A percentile compares a stretch with the other conserved stretches of the same genome.
Evolutionary conservation across 2,888 invertebrate species (phyloP).

Genomic region (Leptothorax acervorum): DNA sequence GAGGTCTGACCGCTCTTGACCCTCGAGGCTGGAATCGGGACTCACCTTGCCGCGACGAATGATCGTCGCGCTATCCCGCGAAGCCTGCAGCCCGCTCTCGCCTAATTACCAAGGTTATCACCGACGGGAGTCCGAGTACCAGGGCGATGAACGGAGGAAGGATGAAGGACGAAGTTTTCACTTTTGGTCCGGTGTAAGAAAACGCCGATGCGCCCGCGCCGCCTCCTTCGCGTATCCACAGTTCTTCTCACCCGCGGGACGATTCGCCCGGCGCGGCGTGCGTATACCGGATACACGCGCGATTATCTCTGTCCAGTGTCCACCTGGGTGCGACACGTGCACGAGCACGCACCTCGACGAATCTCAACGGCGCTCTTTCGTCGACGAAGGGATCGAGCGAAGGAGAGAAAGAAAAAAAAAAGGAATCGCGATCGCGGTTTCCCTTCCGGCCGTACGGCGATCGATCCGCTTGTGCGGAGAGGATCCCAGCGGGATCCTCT

Average conservation of each 20-base stretch:
- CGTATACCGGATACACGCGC: neutral
- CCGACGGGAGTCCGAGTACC: neutral
- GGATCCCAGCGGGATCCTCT: constrained; percentile 21
- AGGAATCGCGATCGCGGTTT: constrained; percentile 40
- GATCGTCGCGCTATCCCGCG: constrained; percentile 47
- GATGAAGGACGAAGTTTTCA: constrained; percentile 69
- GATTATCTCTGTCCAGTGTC: neutral
- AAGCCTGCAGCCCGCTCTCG: neutral
- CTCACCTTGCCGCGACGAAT: constrained; percentile 65
- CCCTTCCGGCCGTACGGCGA: constrained; percentile 6
- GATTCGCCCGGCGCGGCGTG: constrained; percentile 23
- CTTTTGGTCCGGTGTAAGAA: constrained; percentile 58
- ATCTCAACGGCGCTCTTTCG: constrained; percentile 25
- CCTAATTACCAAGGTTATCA: constrained; percentile 33
- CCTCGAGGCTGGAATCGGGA: constrained; percentile 62
- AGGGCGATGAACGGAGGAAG: neutral
- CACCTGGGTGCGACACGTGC: constrained; percentile 28
- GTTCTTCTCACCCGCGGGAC: constrained; percentile 46
- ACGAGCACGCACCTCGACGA: constrained; percentile 11
- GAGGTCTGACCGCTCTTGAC: constrained; percentile 73
- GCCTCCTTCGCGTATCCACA: constrained; percentile 53
- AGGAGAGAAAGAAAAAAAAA: neutral
- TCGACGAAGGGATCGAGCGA: constrained; percentile 40
- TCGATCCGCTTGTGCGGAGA: constrained; percentile 21
- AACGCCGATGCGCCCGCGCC: neutral